Percentiles rank a stretch among this genome's conserved stretches.
Conservation (phyloP, 2,888 invertebrate genomes). For the Leptothorax acervorum region DNA sequence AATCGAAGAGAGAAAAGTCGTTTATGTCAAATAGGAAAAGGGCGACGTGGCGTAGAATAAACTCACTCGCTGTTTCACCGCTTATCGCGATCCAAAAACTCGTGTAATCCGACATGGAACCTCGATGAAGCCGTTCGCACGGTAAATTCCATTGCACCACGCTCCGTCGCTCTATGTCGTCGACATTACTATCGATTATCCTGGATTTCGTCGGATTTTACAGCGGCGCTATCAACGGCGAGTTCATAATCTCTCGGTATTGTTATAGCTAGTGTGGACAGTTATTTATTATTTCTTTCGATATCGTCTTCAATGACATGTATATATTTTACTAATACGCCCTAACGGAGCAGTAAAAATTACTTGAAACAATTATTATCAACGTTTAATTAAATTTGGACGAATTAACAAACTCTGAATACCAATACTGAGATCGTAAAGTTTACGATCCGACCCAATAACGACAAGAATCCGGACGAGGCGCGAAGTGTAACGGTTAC, state of each 20-base stretch:
- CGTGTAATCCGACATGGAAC: slow-evolving; percentile 60
- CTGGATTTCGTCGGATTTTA: slow-evolving; percentile 51
- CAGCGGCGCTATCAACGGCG: slow-evolving; percentile 29
- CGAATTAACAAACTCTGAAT: not conserved
- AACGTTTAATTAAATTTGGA: not conserved
- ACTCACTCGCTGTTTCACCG: slow-evolving; percentile 46
- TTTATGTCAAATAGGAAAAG: slow-evolving; percentile 36
- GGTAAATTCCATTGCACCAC: slow-evolving; percentile 55
- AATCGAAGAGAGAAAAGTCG: slow-evolving; percentile 31
- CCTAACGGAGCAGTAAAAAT: not conserved
- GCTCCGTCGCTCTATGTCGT: slow-evolving; percentile 52
- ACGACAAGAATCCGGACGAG: slow-evolving; percentile 1
- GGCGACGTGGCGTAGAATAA: slow-evolving; percentile 37
- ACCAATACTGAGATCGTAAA: not conserved
- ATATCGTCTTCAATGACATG: too few species aligned
- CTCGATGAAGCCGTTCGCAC: slow-evolving; percentile 52
- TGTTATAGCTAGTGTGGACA: not conserved
- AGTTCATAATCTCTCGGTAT: slow-evolving; percentile 19
- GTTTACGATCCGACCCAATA: slow-evolving; percentile 21
- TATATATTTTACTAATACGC: not conserved
- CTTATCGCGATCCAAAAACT: slow-evolving; percentile 64
- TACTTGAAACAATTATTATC: not conserved
- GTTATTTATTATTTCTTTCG: slow-evolving; percentile 10
- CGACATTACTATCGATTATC: slow-evolving; percentile 65
- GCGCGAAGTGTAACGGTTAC: not conserved